Evolutionary conservation across 2,113 vertebrate genomes (phyloP).

Genomic region (Ophthalmolycus amberensis): DNA sequence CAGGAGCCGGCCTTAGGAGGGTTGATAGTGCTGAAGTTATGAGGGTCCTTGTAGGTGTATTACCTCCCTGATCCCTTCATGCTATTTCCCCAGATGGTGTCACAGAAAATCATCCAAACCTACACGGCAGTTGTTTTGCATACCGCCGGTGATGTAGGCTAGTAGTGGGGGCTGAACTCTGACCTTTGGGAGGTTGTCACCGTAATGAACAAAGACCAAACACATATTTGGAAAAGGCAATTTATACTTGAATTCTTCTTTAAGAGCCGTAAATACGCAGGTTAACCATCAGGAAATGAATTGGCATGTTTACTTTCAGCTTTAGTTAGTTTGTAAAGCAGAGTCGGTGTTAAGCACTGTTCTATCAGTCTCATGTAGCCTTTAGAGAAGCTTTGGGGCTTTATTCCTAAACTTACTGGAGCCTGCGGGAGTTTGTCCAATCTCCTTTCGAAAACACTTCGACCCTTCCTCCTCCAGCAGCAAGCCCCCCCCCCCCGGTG

Average conservation of each 20-base stretch:
- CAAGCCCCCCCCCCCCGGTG: slow-evolving; percentile 14
- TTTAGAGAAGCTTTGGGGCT: slow-evolving; percentile 28
- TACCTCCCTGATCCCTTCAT: not conserved
- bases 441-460: slow-evolving; percentile 23
- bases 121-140: slow-evolving; percentile 7
- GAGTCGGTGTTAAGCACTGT: not conserved
- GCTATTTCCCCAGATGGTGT: not conserved
- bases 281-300: not conserved
- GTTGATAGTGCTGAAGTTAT: slow-evolving; percentile 34
- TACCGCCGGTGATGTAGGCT: not conserved
- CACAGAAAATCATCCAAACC: slow-evolving; percentile 29
- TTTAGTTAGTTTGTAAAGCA: not conserved
- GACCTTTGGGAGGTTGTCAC: not conserved
- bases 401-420: slow-evolving; percentile 33
- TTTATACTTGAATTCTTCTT: not conserved
- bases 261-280: fast-evolving
- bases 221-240: not conserved
- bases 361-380: slow-evolving; percentile 30
- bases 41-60: slow-evolving; percentile 22
- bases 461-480: slow-evolving; percentile 26
- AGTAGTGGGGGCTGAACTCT: not conserved
- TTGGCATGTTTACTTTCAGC: not conserved
- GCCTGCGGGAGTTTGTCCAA: slow-evolving; percentile 38
- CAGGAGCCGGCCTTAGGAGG: slow-evolving; percentile 37
- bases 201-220: not conserved